A percentile compares a stretch with the other conserved stretches of the same genome.
Conservation (phyloP, 2,113 vertebrate genomes). For the Taurulus bubalis region DNA sequence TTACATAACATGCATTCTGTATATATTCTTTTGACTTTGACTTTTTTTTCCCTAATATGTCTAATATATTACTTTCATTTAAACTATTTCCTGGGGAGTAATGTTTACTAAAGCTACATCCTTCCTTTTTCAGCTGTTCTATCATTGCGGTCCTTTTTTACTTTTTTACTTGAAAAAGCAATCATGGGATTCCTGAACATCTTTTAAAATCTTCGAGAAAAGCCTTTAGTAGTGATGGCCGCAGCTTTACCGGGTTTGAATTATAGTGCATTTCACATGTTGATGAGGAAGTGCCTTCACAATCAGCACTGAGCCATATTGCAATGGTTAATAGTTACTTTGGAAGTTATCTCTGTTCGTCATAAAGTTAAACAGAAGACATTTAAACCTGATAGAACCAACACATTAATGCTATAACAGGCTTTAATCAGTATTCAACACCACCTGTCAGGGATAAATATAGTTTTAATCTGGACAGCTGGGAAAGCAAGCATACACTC, state of each 20-base stretch:
- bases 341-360: neutral
- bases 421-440: constrained; percentile 35
- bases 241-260: neutral
- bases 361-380: neutral
- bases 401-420: neutral
- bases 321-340: neutral
- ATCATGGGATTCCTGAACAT: too few species aligned
- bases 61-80: too few species aligned
- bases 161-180: neutral
- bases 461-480: constrained; percentile 40
- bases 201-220: too few species aligned
- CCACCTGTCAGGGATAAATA: constrained; percentile 44
- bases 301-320: neutral
- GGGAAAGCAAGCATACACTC: constrained; percentile 11
- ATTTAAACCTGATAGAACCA: constrained; percentile 24
- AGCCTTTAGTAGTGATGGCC: too few species aligned
- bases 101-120: neutral
- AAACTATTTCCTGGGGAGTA: neutral
- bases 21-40: neutral
- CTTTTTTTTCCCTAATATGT: neutral
- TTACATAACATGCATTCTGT: neutral
- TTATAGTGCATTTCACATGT: neutral
- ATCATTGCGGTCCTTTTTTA: neutral
- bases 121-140: neutral
- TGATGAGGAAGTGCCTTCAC: neutral